These are phyloP conservation scores for Muscina levida DNA, from an alignment of 2,888 invertebrate genomes.

Conservation along the genomic window DNA sequence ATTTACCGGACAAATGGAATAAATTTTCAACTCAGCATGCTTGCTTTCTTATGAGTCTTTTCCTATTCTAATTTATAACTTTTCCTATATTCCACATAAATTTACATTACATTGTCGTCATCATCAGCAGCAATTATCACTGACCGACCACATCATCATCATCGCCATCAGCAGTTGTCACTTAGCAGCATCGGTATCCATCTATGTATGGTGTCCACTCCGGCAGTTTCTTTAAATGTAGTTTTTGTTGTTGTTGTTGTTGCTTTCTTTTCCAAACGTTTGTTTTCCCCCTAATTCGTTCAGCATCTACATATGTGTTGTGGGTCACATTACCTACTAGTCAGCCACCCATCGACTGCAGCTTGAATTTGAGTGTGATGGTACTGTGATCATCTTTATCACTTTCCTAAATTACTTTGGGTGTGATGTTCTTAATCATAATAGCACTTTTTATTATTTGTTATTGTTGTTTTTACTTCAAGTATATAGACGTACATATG, in stretches of 20 bases:
- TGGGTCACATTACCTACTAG: constrained; percentile 29
- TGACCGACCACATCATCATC: background rate
- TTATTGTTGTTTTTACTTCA: constrained; percentile 13
- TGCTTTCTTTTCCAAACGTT: background rate
- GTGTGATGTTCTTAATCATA: constrained; percentile 60
- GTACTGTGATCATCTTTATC: constrained; percentile 17
- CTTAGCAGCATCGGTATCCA: no score
- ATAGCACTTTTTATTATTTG: constrained; percentile 20
- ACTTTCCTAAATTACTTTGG: constrained; percentile 59
- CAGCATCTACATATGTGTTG: no score
- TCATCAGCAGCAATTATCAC: no score
- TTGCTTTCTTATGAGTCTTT: background rate
- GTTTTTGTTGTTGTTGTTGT: background rate
- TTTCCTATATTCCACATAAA: no score
- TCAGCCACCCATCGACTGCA: background rate
- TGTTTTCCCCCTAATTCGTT: no score
- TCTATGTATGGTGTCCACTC: no score
- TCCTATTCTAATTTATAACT: no score
- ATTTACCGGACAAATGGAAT: background rate
- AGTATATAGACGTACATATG: constrained; percentile 6
- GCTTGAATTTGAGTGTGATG: background rate
- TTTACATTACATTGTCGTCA: background rate
- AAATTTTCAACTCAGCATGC: background rate
- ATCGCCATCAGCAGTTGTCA: background rate
- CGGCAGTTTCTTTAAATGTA: no score